phyloP scores from a whole-genome alignment of 2,888 invertebrate genomes.

The Melanostoma scalare region DNA sequence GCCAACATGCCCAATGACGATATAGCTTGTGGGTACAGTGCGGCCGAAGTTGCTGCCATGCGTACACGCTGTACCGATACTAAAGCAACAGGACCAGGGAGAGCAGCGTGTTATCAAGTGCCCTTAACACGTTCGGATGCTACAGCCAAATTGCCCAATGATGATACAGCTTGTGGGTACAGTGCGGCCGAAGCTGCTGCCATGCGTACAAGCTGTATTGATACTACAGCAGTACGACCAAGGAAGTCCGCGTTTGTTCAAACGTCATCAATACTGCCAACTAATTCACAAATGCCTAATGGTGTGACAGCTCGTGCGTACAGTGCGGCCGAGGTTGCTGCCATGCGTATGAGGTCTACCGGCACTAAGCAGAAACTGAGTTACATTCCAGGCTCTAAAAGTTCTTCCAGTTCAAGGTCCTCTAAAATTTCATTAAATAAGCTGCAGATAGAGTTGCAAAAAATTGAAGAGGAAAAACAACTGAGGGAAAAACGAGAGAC shows the following conservation, averaged over 20 bases:
- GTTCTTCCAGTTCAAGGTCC: constrained; percentile 7
- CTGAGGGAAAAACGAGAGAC: constrained; percentile 19
- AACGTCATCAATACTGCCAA: no score
- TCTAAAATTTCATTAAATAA: constrained; percentile 23
- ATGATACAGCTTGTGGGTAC: background rate
- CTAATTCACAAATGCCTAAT: background rate
- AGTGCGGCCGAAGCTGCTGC: constrained; percentile 16
- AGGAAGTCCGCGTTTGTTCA: no score
- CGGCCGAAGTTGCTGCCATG: no score
- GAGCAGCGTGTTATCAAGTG: no score
- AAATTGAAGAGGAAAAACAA: constrained; percentile 25
- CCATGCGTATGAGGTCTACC: background rate
- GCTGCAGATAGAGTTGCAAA: constrained; percentile 33
- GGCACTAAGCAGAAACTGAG: background rate
- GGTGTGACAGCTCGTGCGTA: no score
- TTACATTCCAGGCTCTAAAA: background rate
- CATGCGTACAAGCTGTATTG: background rate
- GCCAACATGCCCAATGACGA: no score
- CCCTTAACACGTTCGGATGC: no score
- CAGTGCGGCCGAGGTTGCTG: background rate
- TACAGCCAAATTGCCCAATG: no score
- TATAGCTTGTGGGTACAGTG: no score
- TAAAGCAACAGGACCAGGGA: no score
- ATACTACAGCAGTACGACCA: background rate
- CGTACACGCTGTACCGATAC: no score